phyloP scores from a whole-genome alignment of 2,888 invertebrate species.

The Drosophila seclusa region DNA sequence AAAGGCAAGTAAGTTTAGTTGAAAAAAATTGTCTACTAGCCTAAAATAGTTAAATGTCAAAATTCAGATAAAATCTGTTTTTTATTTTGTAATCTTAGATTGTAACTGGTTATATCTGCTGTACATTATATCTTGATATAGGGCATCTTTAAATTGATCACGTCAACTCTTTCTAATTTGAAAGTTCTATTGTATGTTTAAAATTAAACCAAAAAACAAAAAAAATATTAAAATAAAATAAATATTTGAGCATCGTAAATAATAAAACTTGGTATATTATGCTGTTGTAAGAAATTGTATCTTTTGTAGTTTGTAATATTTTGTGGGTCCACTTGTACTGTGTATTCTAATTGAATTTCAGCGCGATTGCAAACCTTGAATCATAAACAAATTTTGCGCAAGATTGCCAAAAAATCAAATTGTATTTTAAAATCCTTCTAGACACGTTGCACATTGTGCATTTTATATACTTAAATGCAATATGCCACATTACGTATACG shows the following conservation, averaged over 20 bases:
- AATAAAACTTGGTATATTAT: neutral
- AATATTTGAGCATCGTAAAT: neutral
- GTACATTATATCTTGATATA: neutral
- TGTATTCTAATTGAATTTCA: constrained; percentile 13
- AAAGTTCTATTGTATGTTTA: constrained; percentile 1
- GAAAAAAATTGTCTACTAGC: rapidly evolving
- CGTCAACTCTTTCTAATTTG: neutral
- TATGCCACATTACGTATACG: constrained; percentile 70
- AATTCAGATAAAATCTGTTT: neutral
- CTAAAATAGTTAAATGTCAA: neutral
- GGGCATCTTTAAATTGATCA: neutral
- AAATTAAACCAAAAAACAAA: neutral
- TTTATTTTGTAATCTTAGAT: neutral
- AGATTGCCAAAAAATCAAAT: constrained; percentile 35
- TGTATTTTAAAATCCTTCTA: constrained; percentile 33
- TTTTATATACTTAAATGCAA: constrained; percentile 25
- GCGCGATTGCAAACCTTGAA: constrained; percentile 48
- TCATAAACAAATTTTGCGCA: constrained; percentile 47
- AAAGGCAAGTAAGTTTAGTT: neutral
- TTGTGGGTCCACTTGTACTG: constrained; percentile 1
- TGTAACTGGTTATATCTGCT: neutral
- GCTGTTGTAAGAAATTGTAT: neutral
- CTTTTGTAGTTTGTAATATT: neutral
- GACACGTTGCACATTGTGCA: constrained; percentile 14
- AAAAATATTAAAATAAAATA: neutral